Base-by-base conservation (phyloP, 2,888 invertebrate species). In the Abscondita cerata region DNA sequence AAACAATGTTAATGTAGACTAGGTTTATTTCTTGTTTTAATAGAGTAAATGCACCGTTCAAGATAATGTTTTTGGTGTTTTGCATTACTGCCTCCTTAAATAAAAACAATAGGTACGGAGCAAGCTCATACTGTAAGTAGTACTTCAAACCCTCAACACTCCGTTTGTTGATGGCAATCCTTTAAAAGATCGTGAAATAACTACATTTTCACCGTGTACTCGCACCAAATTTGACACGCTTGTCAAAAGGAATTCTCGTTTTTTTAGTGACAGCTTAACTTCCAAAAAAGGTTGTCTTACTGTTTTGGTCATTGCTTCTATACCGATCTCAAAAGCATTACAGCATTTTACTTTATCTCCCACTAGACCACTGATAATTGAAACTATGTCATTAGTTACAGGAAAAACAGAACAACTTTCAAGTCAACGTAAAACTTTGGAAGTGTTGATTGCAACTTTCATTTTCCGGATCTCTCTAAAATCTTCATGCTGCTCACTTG, bases 401-500 rank as follows among this genome's bases (percentile, higher is more conserved):
- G 19, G 16, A 46, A 46, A 46, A 12, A 15, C 2, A 46, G 46
- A 9, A 46, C 16, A 46, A 46, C 6, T 16, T 46, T 46, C n/a
- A 46, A 46, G 13, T 15, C 46, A 46, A 46, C 46, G 46, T 46
- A 16, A 46, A 18, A 50, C 33, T 25, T 50, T 50, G 9, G 31
- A 12, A 33, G 50, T 50, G 33, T 50, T 16, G 9, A 31, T 33
- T 34, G 31, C 31, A 50, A 33, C 50, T 50, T 15, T 33, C 9
- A 33, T 33, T 50, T 31, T 50, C 12, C 50, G 33, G 15, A 33
- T 33, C 50, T 33, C 50, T 50, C 50, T 33, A 50, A 50, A 50
- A 31, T 50, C 33, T 50, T 50, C 13, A 50, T 50, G 50, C 34
- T 50, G 50, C 13, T 50, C 33, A 50, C 50, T 33, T 34, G 25